These are phyloP conservation scores for Lamellibrachia luymesi DNA, from an alignment of 1,140 invertebrate species.

Conservation along the genomic window DNA sequence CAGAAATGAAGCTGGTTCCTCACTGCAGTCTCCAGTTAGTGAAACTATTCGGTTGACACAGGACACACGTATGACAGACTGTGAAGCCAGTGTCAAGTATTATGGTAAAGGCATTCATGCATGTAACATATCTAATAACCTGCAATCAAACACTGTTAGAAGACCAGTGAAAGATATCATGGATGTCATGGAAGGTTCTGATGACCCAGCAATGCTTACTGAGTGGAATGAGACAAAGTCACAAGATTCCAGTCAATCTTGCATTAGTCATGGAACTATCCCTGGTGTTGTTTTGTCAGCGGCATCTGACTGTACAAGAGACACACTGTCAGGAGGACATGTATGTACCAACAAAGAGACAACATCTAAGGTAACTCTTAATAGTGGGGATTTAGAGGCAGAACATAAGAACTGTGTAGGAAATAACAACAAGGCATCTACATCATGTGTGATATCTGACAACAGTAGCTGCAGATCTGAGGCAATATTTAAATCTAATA, in stretches of 20 bases:
- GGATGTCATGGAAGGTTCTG: not conserved
- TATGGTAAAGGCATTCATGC: slow-evolving; percentile 15
- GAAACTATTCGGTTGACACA: not conserved
- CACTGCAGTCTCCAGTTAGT: not conserved
- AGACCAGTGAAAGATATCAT: not conserved
- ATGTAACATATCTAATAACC: not conserved
- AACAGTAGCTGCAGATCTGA: not conserved
- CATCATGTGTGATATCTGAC: not conserved
- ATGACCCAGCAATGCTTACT: not conserved
- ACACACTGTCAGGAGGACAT: not conserved
- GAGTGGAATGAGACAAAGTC: not conserved
- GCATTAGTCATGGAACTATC: not conserved
- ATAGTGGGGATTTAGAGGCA: not conserved
- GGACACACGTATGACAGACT: not conserved
- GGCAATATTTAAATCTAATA: not conserved
- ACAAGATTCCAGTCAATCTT: not conserved
- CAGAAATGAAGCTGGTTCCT: not conserved
- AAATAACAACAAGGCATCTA: not conserved
- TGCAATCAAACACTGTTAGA: slow-evolving; percentile 13
- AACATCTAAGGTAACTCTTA: not conserved
- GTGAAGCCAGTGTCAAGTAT: not conserved
- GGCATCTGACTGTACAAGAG: not conserved
- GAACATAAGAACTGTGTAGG: not conserved
- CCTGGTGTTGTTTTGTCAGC: not conserved
- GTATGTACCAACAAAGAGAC: not conserved